Conservation (phyloP, 2,888 invertebrate genomes). For the Rhogogaster chlorosoma region DNA sequence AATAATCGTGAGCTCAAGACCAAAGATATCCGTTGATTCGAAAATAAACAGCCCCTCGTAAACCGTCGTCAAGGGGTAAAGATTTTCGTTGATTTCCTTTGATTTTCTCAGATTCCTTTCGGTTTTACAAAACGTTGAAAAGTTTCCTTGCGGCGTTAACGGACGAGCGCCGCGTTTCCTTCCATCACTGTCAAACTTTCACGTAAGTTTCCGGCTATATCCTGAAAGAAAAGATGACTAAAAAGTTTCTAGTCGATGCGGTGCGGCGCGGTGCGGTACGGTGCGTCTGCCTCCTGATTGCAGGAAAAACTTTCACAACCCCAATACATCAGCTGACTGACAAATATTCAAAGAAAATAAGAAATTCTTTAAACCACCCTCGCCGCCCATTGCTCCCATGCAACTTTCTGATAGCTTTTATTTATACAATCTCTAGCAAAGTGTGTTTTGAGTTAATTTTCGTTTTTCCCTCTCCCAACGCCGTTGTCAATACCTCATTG, state of each 20-base stretch:
- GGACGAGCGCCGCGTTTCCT: conserved; percentile 60
- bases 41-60: conserved; percentile 11
- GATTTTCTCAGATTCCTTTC: conserved; percentile 18
- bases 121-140: conserved; percentile 7
- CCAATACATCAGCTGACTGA: conserved; percentile 57
- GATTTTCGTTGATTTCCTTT: conserved; percentile 32
- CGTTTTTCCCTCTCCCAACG: not conserved
- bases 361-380: not conserved
- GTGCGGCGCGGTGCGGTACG: not conserved
- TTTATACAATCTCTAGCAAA: not conserved
- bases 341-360: conserved; percentile 60
- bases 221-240: conserved; percentile 52
- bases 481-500: not conserved
- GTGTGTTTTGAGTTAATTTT: not conserved
- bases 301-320: conserved; percentile 50
- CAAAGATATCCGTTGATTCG: not conserved
- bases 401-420: conserved; percentile 3
- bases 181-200: conserved; percentile 62
- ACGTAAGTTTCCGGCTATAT: conserved; percentile 27
- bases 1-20: not conserved
- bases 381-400: not conserved
- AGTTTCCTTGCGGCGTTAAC: conserved; percentile 48
- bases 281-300: conserved; percentile 46
- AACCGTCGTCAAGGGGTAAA: not conserved
- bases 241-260: conserved; percentile 52